A percentile compares a stretch with the other conserved stretches of the same genome.
phyloP scores from a whole-genome alignment of 92 coral and sea anemone species.

The Actinostola sp. region DNA sequence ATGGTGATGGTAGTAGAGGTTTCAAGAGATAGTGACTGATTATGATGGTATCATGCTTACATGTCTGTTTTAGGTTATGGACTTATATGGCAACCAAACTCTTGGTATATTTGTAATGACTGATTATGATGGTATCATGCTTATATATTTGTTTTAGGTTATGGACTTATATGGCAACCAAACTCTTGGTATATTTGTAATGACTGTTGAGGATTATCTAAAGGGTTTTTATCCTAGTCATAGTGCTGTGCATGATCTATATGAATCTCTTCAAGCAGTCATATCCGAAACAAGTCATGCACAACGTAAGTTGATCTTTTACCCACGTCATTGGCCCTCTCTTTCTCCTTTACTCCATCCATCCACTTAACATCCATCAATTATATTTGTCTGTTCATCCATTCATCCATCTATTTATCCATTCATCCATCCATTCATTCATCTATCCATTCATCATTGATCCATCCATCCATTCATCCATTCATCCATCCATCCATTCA shows the following conservation, averaged over 20 bases:
- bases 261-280: slow-evolving; percentile 75
- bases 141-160: slow-evolving; percentile 65
- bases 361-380: no score
- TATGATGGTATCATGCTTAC: no score
- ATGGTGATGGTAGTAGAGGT: no score
- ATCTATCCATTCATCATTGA: no score
- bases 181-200: slow-evolving; percentile 70
- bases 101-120: slow-evolving; percentile 72
- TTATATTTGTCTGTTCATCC: not conserved
- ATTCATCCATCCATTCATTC: no score
- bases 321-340: no score
- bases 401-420: no score
- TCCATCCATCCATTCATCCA: no score
- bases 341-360: not conserved
- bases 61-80: slow-evolving; percentile 29
- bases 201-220: slow-evolving; percentile 65
- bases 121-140: slow-evolving; percentile 48
- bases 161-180: slow-evolving; percentile 43
- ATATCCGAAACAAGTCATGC: slow-evolving; percentile 41
- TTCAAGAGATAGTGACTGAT: no score
- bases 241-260: slow-evolving; percentile 55
- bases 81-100: slow-evolving; percentile 40
- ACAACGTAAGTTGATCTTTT: slow-evolving; percentile 5
- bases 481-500: no score
- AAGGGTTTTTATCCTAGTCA: slow-evolving; percentile 58